A percentile compares a stretch with the other conserved stretches of the same genome.
Evolutionary conservation across 2,888 invertebrate genomes (phyloP).

Genomic region (Suillia variegata): DNA sequence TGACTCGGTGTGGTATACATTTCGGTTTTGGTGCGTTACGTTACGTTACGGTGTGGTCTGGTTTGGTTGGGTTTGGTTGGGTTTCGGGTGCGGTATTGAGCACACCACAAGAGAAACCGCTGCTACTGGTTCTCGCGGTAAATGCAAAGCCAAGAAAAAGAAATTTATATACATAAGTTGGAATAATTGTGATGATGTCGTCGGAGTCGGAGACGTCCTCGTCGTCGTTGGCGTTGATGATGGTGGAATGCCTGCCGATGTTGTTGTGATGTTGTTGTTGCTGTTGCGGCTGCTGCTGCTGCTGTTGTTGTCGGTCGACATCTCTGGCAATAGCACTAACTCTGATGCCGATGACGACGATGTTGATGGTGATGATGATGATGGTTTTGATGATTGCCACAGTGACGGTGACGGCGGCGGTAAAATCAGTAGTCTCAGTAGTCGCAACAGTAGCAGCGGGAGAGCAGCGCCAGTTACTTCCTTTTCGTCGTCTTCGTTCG

Average conservation of each 20-base stretch:
- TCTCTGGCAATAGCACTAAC: too few relatives aligned
- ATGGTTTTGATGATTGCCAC: slow-evolving; percentile 1
- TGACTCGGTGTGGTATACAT: slow-evolving; percentile 26
- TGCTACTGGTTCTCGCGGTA: slow-evolving; percentile 62
- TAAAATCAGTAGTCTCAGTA: too few relatives aligned
- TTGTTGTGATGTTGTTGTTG: slow-evolving; percentile 16
- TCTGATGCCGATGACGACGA: slow-evolving; percentile 19
- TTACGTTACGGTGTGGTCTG: slow-evolving; percentile 11
- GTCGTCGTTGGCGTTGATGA: slow-evolving; percentile 20
- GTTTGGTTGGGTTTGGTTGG: slow-evolving; percentile 36
- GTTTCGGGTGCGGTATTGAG: slow-evolving; percentile 40
- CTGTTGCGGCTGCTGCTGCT: too few relatives aligned
- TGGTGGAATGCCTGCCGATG: slow-evolving; percentile 10
- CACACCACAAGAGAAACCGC: slow-evolving; percentile 59
- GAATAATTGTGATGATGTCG: slow-evolving; percentile 29
- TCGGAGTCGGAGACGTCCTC: slow-evolving; percentile 18
- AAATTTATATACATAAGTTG: slow-evolving; percentile 38
- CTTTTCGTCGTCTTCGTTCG: too few relatives aligned
- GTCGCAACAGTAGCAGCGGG: slow-evolving; percentile 5
- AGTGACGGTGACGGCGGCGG: slow-evolving; percentile 10
- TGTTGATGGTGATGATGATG: slow-evolving; percentile 8
- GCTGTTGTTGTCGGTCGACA: too few relatives aligned
- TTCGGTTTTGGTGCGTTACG: slow-evolving; percentile 19
- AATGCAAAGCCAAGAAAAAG: slow-evolving; percentile 55
- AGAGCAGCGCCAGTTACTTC: background rate